Percentiles rank a stretch among this genome's conserved stretches.
These are phyloP conservation scores for Oriolus oriolus DNA, from an alignment of 2,113 vertebrate genomes.

Conservation along the genomic window DNA sequence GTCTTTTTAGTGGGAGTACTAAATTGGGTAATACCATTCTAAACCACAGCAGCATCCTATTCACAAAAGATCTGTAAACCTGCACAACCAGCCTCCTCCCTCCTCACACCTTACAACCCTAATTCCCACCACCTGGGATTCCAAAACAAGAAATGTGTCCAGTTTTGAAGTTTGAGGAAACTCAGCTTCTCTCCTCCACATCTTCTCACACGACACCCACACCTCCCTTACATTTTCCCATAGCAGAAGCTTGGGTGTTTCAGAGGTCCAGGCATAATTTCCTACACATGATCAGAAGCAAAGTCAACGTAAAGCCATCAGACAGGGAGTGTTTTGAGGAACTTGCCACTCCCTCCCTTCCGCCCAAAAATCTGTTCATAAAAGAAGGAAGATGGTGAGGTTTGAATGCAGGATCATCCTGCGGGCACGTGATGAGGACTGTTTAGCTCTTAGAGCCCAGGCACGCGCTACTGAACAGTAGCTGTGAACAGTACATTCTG, in stretches of 20 bases:
- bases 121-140: not conserved
- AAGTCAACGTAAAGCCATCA: not conserved
- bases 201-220: not conserved
- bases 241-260: not conserved
- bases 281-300: not conserved
- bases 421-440: fast-evolving
- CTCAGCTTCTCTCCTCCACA: not conserved
- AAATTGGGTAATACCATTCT: not conserved
- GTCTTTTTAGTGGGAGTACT: not conserved
- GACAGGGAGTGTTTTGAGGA: not conserved
- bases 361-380: fast-evolving
- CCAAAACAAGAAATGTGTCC: not conserved
- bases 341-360: not conserved
- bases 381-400: not conserved
- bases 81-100: not conserved
- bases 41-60: not conserved
- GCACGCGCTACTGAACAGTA: not conserved
- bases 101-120: not conserved
- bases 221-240: not conserved
- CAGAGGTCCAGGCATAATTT: not conserved
- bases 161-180: not conserved
- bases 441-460: not conserved
- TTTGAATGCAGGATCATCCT: not conserved
- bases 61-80: not conserved
- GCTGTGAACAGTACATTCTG: not conserved